Evolutionary conservation across 2,888 invertebrate genomes (phyloP), one percentile per base, ranked within the genome.

Genomic region (Pachycephus smyrnensis): DNA sequence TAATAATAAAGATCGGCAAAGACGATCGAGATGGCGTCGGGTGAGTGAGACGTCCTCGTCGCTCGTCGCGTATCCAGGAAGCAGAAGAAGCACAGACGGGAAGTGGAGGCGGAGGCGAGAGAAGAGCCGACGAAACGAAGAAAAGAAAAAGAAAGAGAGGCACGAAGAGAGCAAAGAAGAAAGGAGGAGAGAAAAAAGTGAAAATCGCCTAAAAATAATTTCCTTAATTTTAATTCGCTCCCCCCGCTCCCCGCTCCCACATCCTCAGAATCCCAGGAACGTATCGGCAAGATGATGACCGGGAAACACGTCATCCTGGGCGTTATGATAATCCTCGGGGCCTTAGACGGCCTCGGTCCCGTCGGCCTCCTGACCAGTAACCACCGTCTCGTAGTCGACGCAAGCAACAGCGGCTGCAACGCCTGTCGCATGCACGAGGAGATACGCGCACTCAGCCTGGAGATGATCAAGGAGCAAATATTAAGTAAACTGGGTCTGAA

Each of bases 391-490:
- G 79, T 84, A 11, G 75, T 75, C 1, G 40, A 77, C 36, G 90
- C 86, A 75, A 87, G 86, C 77, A 88, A 87, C 83, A 92, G 91
- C 73, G 92, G 91, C 73, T 94, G 94, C 88, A 92, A 92, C 84
- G 91, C 93, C 71, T 94, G 94, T 84, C 92, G 92, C 78, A 92
- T 93, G 89, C 92, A 94, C 82, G 94, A 94, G 84, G 94, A 94
- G 87, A 92, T 94, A 75, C 91, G 93, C 77, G 92, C 92, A n/a
- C 88, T 93, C 76, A 94, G 93, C 84, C 89, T 94, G 75, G 93
- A 93, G 85, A 92, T 92, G 69, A 94, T 95, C 86, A 94, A 94
- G 88, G 93, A 92, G 80, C 93, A 94, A 87, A 94, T 95, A 78
- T 88, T 95, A 82, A 92, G 92, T 85, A 93, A 94, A 85, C 92